Conservation (phyloP, 2,797 vertebrate genomes). For the Ceryle rudis region DNA sequence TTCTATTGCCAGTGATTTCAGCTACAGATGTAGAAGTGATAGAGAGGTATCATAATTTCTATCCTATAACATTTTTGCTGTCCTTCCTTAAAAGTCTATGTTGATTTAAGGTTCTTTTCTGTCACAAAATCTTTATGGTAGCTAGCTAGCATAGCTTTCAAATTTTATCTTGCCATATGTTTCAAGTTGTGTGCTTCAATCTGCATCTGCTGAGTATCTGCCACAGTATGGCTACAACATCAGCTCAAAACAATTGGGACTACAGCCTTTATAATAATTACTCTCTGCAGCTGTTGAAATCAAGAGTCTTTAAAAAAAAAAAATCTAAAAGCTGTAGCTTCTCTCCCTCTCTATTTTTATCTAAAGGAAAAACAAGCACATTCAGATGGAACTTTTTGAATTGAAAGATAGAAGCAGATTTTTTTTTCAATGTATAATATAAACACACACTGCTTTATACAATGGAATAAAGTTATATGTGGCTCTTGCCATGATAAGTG, state of each 20-base stretch:
- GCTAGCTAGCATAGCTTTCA: constrained; percentile 61
- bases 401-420: neutral
- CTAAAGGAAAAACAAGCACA: constrained; percentile 7
- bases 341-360: constrained; percentile 8
- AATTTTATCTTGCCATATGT: constrained; percentile 73
- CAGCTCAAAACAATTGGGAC: constrained; percentile 60
- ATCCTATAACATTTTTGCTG: constrained; percentile 22
- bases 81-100: constrained; percentile 46
- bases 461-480: neutral
- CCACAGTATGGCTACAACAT: constrained; percentile 38
- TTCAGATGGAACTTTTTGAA: constrained; percentile 7
- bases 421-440: neutral
- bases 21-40: constrained; percentile 37
- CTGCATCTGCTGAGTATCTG: constrained; percentile 70
- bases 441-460: neutral
- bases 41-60: constrained; percentile 17
- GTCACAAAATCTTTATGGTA: constrained; percentile 69
- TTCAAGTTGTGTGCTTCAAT: constrained; percentile 66
- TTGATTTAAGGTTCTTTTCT: constrained; percentile 34
- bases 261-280: constrained; percentile 72
- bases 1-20: constrained; percentile 11
- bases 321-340: constrained; percentile 1
- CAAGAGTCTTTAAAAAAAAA: constrained; percentile 47
- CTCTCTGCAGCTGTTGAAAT: constrained; percentile 60
- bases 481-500: neutral